Percentiles rank a stretch among this genome's conserved stretches.
These are phyloP conservation scores for Anguilla megastoma DNA, from an alignment of 2,797 vertebrate genomes.

Conservation along the genomic window DNA sequence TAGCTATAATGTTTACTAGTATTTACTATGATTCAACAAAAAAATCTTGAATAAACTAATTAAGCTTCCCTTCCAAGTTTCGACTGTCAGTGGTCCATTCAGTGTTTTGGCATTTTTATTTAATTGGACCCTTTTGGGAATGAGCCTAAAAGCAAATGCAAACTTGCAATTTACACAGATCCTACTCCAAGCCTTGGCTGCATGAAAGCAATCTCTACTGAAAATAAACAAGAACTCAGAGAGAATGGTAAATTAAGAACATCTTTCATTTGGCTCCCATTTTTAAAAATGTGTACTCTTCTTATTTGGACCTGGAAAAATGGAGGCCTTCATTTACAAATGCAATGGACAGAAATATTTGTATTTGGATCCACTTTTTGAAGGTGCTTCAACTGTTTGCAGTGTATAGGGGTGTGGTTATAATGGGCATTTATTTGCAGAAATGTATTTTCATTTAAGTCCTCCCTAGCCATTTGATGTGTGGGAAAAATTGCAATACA, in stretches of 20 bases:
- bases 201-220: background rate
- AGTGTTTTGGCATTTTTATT: background rate
- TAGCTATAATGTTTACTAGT: background rate
- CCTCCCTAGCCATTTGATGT: background rate
- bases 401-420: background rate
- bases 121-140: background rate
- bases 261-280: background rate
- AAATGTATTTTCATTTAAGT: background rate
- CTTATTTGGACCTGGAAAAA: background rate
- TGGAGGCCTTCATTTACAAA: background rate
- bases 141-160: background rate
- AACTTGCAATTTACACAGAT: background rate
- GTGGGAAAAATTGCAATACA: background rate
- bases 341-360: background rate
- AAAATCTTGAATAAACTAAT: background rate
- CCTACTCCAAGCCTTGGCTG: background rate
- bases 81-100: background rate
- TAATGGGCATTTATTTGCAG: background rate
- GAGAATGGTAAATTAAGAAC: background rate
- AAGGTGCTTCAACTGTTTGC: background rate
- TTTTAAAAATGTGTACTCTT: background rate
- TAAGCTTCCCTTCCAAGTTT: background rate
- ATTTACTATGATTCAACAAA: background rate
- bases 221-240: background rate
- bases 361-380: background rate